Evolutionary conservation across 2,797 vertebrate genomes (phyloP), one percentile per base, ranked within the genome.

Genomic region (Schizothorax lantsangensis): DNA sequence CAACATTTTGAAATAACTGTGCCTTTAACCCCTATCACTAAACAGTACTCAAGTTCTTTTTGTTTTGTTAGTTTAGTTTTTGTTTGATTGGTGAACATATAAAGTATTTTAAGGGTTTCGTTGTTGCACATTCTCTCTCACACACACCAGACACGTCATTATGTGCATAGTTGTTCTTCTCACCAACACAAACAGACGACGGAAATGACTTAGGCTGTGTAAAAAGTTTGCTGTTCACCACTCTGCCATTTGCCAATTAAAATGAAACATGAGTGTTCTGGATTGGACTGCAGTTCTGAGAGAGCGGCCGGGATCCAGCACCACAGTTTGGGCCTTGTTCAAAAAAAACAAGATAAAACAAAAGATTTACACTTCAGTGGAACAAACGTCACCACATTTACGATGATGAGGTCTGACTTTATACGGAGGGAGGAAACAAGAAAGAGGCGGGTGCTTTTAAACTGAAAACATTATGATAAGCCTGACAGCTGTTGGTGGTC

Each of bases 261-360:
- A 90, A 87, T 87, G 74, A 85, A 89, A 89, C 87, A 89, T 64
- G 87, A 89, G 85, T 45, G 38, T 49, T 88, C 79, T 87, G 84
- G 86, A 89, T 62, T 43, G 40, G 59, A 84, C 26, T 66, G 43
- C 40, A 66, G 57, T 49, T 84, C 57, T 49, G 81, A 87, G 43
- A 88, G 84, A 84, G 21, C n/a, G 14, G 21, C 26, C 49, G 23
- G 59, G 81, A 85, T 88, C 68, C 66, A 75, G 85, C 68, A 49
- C 73, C 85, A 45, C 23, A 86, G 73, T 88, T 86, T 89, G 84
- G 75, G 77, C 72, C 79, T 72, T 52, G 30, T 83, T 87, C 84
- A 78, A 74, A 59, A 23, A 69, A 82, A 78, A 57, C 49, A 73
- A 84, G 52, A 71, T 74, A 77, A 77, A 84, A 77, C 57, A 47